Evolutionary conservation across 2,888 invertebrate genomes (phyloP), one percentile per base, ranked within the genome.

Genomic region (Luffia ferchaultella): DNA sequence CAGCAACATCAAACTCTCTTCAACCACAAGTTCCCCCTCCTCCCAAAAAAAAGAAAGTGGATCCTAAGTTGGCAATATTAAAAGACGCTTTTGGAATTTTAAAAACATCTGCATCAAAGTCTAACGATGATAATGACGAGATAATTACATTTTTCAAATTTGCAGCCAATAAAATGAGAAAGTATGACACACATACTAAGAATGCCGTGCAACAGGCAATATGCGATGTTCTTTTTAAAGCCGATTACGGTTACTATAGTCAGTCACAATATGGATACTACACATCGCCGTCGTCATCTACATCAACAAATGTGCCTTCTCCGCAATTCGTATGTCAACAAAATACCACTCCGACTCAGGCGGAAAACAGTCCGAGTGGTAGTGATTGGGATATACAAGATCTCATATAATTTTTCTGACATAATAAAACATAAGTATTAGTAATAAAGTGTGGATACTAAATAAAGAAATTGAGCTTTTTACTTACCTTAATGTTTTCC

Each of bases 81-180:
- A 50, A 50, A 50, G 50, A 50, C 46, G 46, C 42, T 46, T 46
- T 50, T 18, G 46, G 46, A 50, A 50, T 50, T 46, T 50, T 45
- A 50, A 50, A 50, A 45, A 19, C 50, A 50, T 18, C 50, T 46
- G 45, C 50, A 19, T 50, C 50, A 19, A 50, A 45, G 15, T 12
- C 50, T 50, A 50, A 19, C 50, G 50, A 50, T 50, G 50, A 50
- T 50, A 45, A 45, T 45, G 46, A 50, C 50, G 50, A 46, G 45
- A 50, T 50, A 50, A 46, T 16, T 50, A 50, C 45, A 50, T 50
- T 50, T 50, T 50, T 50, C 16, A 50, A 50, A 50, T 50, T 50
- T 50, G 45, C 50, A 50, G 50, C 50, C 41, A 50, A 46, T 50
- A 50, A 50, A 50, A 50, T 50, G 50, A 50, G 50, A 46, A 50